Percentiles rank a stretch among this genome's conserved stretches.
phyloP scores from a whole-genome alignment of 2,888 invertebrate genomes.

The Tetranychus piercei region DNA sequence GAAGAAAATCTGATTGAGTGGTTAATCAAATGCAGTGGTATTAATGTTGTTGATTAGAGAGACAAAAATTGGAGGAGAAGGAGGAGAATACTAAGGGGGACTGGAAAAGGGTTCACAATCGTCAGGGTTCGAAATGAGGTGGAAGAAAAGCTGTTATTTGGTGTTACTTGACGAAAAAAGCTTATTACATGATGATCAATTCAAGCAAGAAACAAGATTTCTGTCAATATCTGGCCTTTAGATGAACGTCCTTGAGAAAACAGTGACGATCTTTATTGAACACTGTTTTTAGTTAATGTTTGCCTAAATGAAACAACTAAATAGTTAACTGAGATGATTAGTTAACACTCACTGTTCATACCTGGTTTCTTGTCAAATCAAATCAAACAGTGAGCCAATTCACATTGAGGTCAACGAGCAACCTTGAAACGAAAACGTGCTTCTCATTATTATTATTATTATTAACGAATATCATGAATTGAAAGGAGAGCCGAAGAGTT shows the following conservation, averaged over 20 bases:
- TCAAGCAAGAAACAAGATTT: not conserved
- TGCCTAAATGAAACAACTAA: not conserved
- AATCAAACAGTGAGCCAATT: not conserved
- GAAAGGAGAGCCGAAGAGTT: not conserved
- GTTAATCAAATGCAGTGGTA: not conserved
- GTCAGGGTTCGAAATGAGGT: not conserved
- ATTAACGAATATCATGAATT: not conserved
- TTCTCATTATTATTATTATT: not conserved
- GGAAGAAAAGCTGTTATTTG: not conserved
- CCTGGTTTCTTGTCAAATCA: not conserved
- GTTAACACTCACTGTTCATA: not conserved
- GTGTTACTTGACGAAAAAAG: not conserved
- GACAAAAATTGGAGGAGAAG: not conserved
- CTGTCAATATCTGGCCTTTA: slow-evolving; percentile 1
- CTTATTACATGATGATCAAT: not conserved
- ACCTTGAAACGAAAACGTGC: not conserved
- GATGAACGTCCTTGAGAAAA: not conserved
- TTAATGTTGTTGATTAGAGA: not conserved
- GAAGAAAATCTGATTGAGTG: not conserved
- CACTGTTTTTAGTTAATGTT: not conserved
- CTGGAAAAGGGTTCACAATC: too few relatives aligned
- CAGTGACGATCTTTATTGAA: not conserved
- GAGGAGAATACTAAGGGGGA: not conserved
- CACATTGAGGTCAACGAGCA: not conserved
- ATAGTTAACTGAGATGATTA: not conserved